Percentiles rank a stretch among this genome's conserved stretches.
Evolutionary conservation across 2,888 invertebrate genomes (phyloP).

Genomic region (Brachynemurus nebulosus): DNA sequence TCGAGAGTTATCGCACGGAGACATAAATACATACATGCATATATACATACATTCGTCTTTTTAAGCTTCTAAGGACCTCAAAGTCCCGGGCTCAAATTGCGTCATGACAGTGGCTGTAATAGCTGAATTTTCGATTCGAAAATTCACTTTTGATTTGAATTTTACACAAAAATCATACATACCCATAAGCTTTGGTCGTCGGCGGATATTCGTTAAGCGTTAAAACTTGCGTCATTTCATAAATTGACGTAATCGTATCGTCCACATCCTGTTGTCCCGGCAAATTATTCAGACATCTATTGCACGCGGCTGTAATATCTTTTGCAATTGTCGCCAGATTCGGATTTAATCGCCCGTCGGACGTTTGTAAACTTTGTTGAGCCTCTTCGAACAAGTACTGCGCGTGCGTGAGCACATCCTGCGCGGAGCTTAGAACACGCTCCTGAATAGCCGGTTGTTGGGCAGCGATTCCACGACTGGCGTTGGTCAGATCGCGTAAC

Average conservation of each 20-base stretch:
- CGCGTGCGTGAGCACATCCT: slow-evolving; percentile 68
- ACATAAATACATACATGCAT: no score
- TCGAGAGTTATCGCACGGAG: no score
- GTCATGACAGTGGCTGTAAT: no score
- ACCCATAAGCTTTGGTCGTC: slow-evolving; percentile 57
- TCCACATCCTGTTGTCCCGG: slow-evolving; percentile 94
- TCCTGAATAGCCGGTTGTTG: slow-evolving; percentile 38
- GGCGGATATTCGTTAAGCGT: slow-evolving; percentile 62
- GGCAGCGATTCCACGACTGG: slow-evolving; percentile 57
- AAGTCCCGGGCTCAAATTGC: no score
- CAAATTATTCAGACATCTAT: slow-evolving; percentile 65
- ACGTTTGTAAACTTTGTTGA: slow-evolving; percentile 53
- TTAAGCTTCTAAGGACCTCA: not conserved
- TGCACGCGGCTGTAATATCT: slow-evolving; percentile 45
- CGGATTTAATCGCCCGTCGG: slow-evolving; percentile 43
- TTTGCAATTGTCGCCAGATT: slow-evolving; percentile 61
- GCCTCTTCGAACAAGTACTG: slow-evolving; percentile 70
- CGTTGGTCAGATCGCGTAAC: slow-evolving; percentile 55
- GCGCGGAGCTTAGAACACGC: slow-evolving; percentile 53
- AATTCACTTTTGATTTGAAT: no score
- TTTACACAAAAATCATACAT: no score
- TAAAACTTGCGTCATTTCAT: slow-evolving; percentile 58
- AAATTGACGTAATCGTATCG: slow-evolving; percentile 68
- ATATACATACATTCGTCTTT: not conserved
- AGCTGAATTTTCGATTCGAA: no score